phyloP scores from a whole-genome alignment of 2,888 invertebrate species.

The Villa cingulata region DNA sequence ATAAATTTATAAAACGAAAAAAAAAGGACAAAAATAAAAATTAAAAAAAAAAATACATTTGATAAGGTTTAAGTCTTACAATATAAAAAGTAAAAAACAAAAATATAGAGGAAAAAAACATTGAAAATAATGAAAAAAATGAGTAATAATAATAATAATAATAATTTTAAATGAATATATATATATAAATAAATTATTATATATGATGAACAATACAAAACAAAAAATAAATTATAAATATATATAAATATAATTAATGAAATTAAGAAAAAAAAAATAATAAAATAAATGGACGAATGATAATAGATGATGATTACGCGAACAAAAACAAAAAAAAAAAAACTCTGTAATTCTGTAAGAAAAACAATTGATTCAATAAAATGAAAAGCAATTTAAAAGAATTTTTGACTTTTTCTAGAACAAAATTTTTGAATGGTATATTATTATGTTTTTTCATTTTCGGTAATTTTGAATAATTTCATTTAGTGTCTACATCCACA shows the following conservation, averaged over 20 bases:
- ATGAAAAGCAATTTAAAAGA: conserved; percentile 7
- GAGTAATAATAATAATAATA: not conserved
- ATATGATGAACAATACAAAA: not conserved
- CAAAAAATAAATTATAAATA: not conserved
- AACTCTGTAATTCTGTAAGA: conserved; percentile 9
- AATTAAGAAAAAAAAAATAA: conserved; percentile 5
- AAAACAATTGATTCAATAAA: conserved; percentile 11
- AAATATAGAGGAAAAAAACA: too few species aligned
- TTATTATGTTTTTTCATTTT: too few species aligned
- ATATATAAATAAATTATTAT: not conserved
- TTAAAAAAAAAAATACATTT: not conserved
- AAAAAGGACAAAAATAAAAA: not conserved
- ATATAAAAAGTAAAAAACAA: not conserved
- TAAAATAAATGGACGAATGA: conserved; percentile 1
- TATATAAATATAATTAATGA: too few species aligned
- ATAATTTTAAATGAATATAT: not conserved
- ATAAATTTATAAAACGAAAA: too few species aligned
- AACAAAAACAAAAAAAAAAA: not conserved
- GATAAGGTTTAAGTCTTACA: not conserved
- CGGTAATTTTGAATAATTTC: too few species aligned
- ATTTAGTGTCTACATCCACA: too few species aligned
- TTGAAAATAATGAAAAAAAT: too few species aligned
- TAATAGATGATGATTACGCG: too few species aligned
- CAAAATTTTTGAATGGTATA: too few species aligned
- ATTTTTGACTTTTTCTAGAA: not conserved